Evolutionary conservation across 1,140 invertebrate species (phyloP).

Genomic region (Cydia splendana): DNA sequence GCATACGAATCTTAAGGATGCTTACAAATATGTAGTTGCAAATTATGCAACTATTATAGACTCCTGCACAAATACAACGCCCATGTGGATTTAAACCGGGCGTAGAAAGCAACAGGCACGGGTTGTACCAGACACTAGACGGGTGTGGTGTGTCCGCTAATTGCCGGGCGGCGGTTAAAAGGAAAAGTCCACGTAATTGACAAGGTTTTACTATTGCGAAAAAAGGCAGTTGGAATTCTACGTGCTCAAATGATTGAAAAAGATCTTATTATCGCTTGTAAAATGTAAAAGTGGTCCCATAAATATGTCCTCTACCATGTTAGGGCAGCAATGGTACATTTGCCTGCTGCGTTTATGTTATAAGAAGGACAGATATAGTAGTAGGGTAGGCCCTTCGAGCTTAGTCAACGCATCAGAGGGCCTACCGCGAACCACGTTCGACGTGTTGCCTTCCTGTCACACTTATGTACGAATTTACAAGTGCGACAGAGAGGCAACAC

Average conservation of each 20-base stretch:
- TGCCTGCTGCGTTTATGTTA: too few relatives aligned
- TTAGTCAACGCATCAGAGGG: too few relatives aligned
- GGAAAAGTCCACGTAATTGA: conserved; percentile 1
- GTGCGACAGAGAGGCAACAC: too few relatives aligned
- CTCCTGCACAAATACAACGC: background rate
- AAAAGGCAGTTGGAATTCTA: background rate
- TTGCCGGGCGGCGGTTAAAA: background rate
- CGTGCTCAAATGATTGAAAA: background rate
- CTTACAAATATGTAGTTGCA: background rate
- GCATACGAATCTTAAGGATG: background rate
- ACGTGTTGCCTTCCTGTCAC: too few relatives aligned
- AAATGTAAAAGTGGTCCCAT: background rate
- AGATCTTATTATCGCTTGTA: background rate
- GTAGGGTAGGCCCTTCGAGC: too few relatives aligned
- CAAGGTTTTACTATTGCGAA: background rate
- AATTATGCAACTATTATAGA: background rate
- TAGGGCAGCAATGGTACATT: too few relatives aligned
- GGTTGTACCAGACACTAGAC: background rate
- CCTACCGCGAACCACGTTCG: too few relatives aligned
- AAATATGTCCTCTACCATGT: background rate
- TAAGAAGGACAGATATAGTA: too few relatives aligned
- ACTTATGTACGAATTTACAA: too few relatives aligned
- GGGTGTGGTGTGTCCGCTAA: conserved; percentile 5
- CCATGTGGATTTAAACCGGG: background rate
- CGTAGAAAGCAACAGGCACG: conserved; percentile 7